Conservation (phyloP, 2,797 vertebrate species). For the Gorsachius magnificus region DNA sequence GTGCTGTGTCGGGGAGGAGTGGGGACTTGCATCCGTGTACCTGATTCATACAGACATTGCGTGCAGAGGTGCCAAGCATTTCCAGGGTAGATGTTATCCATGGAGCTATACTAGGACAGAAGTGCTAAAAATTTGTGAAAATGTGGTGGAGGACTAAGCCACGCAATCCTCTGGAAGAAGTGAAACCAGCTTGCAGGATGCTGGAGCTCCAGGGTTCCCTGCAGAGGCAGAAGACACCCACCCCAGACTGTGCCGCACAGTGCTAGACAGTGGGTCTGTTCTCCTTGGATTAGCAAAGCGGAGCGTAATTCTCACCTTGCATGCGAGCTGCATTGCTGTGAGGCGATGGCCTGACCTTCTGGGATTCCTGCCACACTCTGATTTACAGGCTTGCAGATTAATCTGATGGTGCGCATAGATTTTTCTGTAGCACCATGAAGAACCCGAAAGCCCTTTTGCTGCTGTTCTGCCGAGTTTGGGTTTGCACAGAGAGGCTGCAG, state of each 20-base stretch:
- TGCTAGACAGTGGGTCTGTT: background rate
- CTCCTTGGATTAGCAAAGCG: background rate
- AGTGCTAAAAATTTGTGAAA: background rate
- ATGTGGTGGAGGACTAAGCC: background rate
- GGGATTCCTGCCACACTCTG: background rate
- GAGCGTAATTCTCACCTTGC: background rate
- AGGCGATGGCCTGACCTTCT: background rate
- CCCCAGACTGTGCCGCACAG: rapidly evolving
- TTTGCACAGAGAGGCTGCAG: background rate
- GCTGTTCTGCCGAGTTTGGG: background rate
- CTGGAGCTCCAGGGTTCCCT: background rate
- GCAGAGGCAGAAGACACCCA: background rate
- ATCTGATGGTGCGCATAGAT: background rate
- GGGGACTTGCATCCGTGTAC: background rate
- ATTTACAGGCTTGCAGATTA: background rate
- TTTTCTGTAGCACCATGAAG: background rate
- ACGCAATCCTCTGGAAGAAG: background rate
- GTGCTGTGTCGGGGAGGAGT: background rate
- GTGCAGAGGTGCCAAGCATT: rapidly evolving
- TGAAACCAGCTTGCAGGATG: background rate
- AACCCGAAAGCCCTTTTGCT: background rate
- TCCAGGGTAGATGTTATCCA: background rate
- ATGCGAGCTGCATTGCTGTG: rapidly evolving
- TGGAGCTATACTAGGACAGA: background rate
- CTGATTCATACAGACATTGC: rapidly evolving